A percentile compares a stretch with the other conserved stretches of the same genome.
These are phyloP conservation scores for Holcopasites calliopsidis DNA, from an alignment of 1,140 invertebrate species.

Conservation along the genomic window DNA sequence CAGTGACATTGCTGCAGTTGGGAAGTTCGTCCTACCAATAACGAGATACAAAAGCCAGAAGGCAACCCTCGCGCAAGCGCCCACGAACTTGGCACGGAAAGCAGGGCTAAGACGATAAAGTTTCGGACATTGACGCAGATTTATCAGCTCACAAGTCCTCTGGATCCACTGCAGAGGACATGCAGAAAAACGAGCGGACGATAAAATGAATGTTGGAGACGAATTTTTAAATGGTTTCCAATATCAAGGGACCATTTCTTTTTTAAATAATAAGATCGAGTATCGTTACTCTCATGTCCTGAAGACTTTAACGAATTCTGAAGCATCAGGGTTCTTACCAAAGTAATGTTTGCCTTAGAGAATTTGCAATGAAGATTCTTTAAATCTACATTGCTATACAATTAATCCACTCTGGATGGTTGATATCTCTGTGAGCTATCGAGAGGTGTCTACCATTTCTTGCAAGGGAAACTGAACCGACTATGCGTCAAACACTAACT, in stretches of 20 bases:
- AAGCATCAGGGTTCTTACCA: background rate
- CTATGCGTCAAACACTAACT: constrained; percentile 64
- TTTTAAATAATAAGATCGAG: too few relatives aligned
- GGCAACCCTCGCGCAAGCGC: constrained; percentile 46
- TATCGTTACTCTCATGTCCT: background rate
- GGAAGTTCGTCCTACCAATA: constrained; percentile 54
- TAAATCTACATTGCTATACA: background rate
- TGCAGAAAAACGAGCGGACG: background rate
- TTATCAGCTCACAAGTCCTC: constrained; percentile 40
- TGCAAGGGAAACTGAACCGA: constrained; percentile 58
- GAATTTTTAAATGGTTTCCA: background rate
- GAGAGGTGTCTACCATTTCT: constrained; percentile 50
- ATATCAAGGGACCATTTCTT: background rate
- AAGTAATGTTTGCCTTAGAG: constrained; percentile 11
- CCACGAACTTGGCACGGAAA: constrained; percentile 15
- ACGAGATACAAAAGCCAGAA: constrained; percentile 46
- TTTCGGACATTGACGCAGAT: constrained; percentile 41
- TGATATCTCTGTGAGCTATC: constrained; percentile 34
- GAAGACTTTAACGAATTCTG: constrained; percentile 37
- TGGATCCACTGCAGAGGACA: background rate
- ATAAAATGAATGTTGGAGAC: background rate
- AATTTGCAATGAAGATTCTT: background rate
- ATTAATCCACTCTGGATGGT: background rate
- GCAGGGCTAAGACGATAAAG: constrained; percentile 37
- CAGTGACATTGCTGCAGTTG: constrained; percentile 61